Conservation (phyloP, 2,888 invertebrate species). For the Habrosyne pyritoides region DNA sequence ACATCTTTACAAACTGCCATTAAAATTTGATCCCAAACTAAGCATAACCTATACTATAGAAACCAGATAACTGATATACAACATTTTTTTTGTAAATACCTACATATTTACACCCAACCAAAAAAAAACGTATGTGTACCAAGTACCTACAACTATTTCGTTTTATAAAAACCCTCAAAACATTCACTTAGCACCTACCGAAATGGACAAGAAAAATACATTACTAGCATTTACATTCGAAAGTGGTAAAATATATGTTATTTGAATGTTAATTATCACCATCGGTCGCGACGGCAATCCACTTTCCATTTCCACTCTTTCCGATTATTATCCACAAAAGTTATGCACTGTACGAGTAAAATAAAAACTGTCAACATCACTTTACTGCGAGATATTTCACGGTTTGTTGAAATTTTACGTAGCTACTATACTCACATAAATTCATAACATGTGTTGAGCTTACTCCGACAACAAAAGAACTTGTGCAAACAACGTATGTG, state of each 20-base stretch:
- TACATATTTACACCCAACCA: too few species aligned
- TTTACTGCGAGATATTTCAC: background rate
- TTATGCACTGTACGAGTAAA: background rate
- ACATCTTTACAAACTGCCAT: too few species aligned
- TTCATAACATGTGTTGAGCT: background rate
- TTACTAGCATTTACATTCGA: slow-evolving; percentile 49
- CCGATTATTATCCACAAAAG: slow-evolving; percentile 36
- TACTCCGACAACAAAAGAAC: background rate
- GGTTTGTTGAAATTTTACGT: background rate
- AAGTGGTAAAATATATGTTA: slow-evolving; percentile 58
- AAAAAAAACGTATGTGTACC: background rate
- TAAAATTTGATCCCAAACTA: too few species aligned
- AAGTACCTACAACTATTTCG: slow-evolving; percentile 22
- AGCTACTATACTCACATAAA: background rate
- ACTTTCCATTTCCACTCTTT: slow-evolving; percentile 62
- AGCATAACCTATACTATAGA: too few species aligned
- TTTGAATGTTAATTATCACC: slow-evolving; percentile 61
- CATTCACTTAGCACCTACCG: slow-evolving; percentile 19
- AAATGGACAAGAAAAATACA: slow-evolving; percentile 34
- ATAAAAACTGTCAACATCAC: slow-evolving; percentile 1
- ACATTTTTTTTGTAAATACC: too few species aligned
- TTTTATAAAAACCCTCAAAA: slow-evolving; percentile 18
- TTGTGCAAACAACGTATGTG: background rate
- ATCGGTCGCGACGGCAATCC: slow-evolving; percentile 46
- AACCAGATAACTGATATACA: too few species aligned